Conservation (phyloP, 2,888 invertebrate species). For the Erannis defoliaria region DNA sequence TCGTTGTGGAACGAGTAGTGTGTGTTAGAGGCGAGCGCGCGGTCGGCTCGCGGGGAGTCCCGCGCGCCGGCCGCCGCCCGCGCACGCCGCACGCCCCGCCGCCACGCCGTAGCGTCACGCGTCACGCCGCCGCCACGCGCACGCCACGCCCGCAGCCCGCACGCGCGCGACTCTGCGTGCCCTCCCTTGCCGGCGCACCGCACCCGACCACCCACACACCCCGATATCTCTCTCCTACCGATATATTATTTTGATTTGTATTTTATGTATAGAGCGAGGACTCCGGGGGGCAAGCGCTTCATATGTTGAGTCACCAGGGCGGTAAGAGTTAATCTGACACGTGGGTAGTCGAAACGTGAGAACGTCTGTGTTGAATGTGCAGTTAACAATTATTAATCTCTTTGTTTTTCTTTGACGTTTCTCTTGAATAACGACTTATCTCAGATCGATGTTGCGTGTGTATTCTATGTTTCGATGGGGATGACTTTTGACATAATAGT, state of each 20-base stretch:
- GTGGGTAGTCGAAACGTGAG: constrained; percentile 85
- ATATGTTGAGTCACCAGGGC: constrained; percentile 97
- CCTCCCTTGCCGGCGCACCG: constrained; percentile 66
- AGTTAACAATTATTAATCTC: constrained; percentile 80
- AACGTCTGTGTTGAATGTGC: constrained; percentile 87
- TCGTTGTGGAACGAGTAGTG: constrained; percentile 82
- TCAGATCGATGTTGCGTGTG: constrained; percentile 86
- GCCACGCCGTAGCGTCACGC: constrained; percentile 48
- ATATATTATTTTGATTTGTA: constrained; percentile 86
- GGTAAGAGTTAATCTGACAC: constrained; percentile 91
- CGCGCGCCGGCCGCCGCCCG: constrained; percentile 48
- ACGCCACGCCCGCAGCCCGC: constrained; percentile 55
- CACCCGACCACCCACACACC: constrained; percentile 78
- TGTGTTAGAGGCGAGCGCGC: constrained; percentile 61
- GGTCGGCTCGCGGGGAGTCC: constrained; percentile 43
- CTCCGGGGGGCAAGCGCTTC: constrained; percentile 95
- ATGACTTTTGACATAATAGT: constrained; percentile 81
- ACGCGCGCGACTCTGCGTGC: constrained; percentile 51
- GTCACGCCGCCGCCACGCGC: constrained; percentile 52
- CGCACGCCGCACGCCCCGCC: constrained; percentile 55
- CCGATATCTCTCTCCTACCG: constrained; percentile 82
- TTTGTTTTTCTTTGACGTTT: constrained; percentile 86
- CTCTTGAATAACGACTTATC: constrained; percentile 85
- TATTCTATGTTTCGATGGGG: constrained; percentile 87
- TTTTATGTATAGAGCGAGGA: constrained; percentile 95